These are phyloP conservation scores for Eclectus roratus DNA, from an alignment of 2,113 vertebrate genomes.

Conservation along the genomic window DNA sequence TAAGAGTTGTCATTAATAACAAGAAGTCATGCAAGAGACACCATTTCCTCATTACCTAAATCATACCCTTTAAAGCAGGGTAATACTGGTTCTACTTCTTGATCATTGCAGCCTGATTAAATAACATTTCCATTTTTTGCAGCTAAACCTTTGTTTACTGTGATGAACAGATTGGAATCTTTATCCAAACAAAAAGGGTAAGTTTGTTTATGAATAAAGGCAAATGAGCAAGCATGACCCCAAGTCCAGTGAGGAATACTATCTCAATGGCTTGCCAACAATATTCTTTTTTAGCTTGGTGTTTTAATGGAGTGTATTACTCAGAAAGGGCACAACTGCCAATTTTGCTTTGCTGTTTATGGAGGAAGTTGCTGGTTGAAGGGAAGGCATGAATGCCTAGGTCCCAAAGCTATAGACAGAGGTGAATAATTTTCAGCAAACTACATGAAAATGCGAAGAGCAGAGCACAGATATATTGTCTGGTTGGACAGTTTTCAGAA, in stretches of 20 bases:
- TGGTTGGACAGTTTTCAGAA: not conserved
- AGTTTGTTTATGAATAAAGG: slow-evolving; percentile 13
- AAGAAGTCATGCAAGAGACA: not conserved
- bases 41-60: not conserved
- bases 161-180: slow-evolving; percentile 75
- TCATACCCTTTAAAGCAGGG: not conserved
- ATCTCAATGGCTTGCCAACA: not conserved
- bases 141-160: slow-evolving; percentile 75
- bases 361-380: not conserved
- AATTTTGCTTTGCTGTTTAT: not conserved
- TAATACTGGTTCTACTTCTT: not conserved
- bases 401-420: not conserved
- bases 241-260: not conserved
- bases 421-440: not conserved
- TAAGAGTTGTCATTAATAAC: not conserved
- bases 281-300: not conserved
- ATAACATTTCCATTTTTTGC: slow-evolving; percentile 10
- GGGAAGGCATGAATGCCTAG: not conserved
- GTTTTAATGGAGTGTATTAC: not conserved
- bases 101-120: not conserved
- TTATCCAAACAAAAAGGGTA: slow-evolving; percentile 82
- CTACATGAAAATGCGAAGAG: not conserved
- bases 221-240: not conserved
- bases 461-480: not conserved
- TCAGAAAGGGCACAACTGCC: not conserved